Conservation (phyloP, 2,113 vertebrate genomes). For the Calonectris borealis region DNA sequence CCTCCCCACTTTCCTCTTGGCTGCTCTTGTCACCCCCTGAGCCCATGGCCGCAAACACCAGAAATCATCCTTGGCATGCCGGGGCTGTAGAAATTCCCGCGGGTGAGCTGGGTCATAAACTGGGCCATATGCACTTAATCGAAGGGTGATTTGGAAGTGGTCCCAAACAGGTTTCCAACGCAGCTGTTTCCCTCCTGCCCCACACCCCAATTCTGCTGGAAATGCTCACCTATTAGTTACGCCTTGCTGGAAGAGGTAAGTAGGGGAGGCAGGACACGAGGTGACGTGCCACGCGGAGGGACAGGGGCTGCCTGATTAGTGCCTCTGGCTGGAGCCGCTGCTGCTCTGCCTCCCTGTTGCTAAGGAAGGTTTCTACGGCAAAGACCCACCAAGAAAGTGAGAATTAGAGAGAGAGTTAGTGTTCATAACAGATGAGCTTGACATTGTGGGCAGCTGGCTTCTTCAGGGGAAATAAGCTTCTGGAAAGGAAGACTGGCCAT, state of each 20-base stretch:
- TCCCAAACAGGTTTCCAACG: background rate
- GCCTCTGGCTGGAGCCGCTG: background rate
- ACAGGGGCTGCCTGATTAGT: background rate
- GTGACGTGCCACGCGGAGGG: background rate
- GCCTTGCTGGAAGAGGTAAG: background rate
- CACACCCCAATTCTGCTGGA: background rate
- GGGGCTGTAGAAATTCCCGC: background rate
- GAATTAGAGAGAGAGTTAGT: slow-evolving; percentile 22
- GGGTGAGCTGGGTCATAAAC: background rate
- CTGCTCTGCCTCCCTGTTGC: slow-evolving; percentile 40
- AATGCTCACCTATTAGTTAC: background rate
- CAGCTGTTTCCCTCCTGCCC: background rate
- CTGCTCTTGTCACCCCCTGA: background rate
- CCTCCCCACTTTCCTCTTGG: background rate
- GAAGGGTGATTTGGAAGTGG: background rate
- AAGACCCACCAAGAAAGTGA: slow-evolving; percentile 52
- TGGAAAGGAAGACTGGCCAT: background rate
- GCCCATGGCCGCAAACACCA: background rate
- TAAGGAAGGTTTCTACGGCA: slow-evolving; percentile 72
- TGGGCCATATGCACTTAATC: background rate
- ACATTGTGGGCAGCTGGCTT: slow-evolving; percentile 1
- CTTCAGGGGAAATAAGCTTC: background rate
- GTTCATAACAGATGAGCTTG: slow-evolving; percentile 40
- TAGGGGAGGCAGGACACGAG: background rate
- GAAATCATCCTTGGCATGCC: background rate